phyloP scores from a whole-genome alignment of 1,140 invertebrate species.

The Rhopalosiphum padi region DNA sequence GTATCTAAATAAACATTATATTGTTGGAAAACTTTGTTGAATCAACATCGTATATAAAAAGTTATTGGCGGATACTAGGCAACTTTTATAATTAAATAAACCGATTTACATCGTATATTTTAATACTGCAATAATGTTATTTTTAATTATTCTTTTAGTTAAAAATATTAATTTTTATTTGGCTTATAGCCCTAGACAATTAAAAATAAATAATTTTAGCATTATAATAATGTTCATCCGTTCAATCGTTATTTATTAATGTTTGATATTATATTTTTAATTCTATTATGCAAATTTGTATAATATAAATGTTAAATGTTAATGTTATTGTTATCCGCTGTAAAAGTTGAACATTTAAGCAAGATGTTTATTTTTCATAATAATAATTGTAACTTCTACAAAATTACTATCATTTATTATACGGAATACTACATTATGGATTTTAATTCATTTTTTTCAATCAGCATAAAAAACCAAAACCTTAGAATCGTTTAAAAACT shows the following conservation, averaged over 20 bases:
- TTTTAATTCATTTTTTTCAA: neutral
- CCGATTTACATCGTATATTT: neutral
- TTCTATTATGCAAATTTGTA: neutral
- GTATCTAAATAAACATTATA: neutral
- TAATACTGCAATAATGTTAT: neutral
- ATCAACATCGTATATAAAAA: neutral
- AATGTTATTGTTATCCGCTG: neutral
- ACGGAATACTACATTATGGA: neutral
- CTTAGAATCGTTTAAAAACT: neutral
- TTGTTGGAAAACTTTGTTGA: neutral
- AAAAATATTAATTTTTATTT: neutral
- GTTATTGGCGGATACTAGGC: neutral
- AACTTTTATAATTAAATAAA: conserved; percentile 11
- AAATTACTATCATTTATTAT: neutral
- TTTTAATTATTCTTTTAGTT: conserved; percentile 15
- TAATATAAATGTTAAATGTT: neutral
- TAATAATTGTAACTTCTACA: neutral
- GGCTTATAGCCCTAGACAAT: conserved; percentile 4
- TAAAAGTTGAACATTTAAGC: neutral
- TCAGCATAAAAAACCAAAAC: neutral
- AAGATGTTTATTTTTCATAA: neutral
- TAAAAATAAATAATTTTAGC: conserved; percentile 1
- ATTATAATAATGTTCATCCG: neutral
- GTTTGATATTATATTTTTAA: conserved; percentile 3
- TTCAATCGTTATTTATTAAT: neutral